Conservation (phyloP, 2,888 invertebrate species). For the Drosophila stalkeri region DNA sequence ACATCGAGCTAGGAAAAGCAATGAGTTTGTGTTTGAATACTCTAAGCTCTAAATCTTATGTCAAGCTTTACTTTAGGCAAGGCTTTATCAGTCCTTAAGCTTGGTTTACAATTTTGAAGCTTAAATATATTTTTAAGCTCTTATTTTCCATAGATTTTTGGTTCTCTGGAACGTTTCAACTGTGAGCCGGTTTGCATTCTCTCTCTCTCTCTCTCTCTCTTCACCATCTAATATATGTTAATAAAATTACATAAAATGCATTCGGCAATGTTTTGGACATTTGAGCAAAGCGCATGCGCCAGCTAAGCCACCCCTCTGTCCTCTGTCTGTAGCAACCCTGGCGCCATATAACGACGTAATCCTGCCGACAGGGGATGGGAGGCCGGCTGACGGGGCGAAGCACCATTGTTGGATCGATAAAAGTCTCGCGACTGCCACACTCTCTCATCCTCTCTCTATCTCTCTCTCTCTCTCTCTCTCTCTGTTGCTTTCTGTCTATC, state of each 20-base stretch:
- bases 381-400: background rate
- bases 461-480: background rate
- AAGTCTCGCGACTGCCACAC: slow-evolving; percentile 29
- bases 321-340: slow-evolving; percentile 53
- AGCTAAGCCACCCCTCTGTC: slow-evolving; percentile 19
- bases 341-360: slow-evolving; percentile 76
- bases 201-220: background rate
- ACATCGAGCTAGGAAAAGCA: background rate
- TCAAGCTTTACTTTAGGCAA: background rate
- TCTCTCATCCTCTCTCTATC: too few species aligned
- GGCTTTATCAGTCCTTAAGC: background rate
- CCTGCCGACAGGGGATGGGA: slow-evolving; percentile 42
- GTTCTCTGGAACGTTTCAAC: slow-evolving; percentile 5
- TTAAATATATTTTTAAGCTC: background rate
- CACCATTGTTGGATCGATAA: slow-evolving; percentile 75
- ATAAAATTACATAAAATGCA: slow-evolving; percentile 68
- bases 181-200: slow-evolving; percentile 22
- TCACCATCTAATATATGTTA: background rate
- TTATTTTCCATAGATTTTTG: background rate
- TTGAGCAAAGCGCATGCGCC: slow-evolving; percentile 59
- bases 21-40: background rate
- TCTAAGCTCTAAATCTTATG: background rate
- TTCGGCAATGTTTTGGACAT: slow-evolving; percentile 36
- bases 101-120: background rate
- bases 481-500: background rate